phyloP scores from a whole-genome alignment of 2,113 vertebrate species.

The Recurvirostra avosetta region DNA sequence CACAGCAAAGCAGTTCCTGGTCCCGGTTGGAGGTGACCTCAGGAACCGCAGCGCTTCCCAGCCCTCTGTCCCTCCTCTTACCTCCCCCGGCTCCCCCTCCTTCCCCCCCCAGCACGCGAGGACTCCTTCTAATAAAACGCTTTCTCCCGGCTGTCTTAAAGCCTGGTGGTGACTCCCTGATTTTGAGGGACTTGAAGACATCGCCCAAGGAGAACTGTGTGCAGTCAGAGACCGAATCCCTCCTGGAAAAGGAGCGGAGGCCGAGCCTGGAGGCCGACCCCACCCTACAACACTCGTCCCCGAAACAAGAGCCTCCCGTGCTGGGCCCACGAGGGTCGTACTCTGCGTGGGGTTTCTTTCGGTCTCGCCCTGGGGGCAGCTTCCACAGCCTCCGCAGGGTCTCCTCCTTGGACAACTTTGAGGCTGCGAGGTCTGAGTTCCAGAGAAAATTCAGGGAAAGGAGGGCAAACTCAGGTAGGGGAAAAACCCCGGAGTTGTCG shows the following conservation, averaged over 20 bases:
- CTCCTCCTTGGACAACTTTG: conserved; percentile 85
- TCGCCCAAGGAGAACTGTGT: conserved; percentile 78
- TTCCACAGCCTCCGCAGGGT: conserved; percentile 82
- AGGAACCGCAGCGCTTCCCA: conserved; percentile 26
- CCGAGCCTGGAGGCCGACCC: conserved; percentile 51
- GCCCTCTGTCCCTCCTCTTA: conserved; percentile 41
- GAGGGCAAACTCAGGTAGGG: conserved; percentile 75
- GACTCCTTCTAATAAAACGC: conserved; percentile 57
- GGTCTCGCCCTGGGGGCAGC: conserved; percentile 54
- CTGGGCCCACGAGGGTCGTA: conserved; percentile 69
- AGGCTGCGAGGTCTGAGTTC: conserved; percentile 81
- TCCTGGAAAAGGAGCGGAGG: conserved; percentile 82
- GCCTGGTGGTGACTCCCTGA: conserved; percentile 81
- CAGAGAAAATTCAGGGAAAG: conserved; percentile 74
- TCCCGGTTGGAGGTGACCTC: not conserved
- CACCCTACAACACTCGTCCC: conserved; percentile 48
- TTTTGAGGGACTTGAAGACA: conserved; percentile 82
- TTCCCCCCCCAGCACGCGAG: not conserved
- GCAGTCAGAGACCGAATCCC: conserved; percentile 83
- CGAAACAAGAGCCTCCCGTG: conserved; percentile 57
- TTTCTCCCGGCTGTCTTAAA: conserved; percentile 70
- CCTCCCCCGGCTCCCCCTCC: not conserved
- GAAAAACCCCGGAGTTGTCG: conserved; percentile 26
- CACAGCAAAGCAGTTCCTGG: not conserved
- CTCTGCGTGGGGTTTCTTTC: conserved; percentile 68